Base-by-base conservation (phyloP, 2,797 vertebrate genomes). In the Coilia nasus region DNA sequence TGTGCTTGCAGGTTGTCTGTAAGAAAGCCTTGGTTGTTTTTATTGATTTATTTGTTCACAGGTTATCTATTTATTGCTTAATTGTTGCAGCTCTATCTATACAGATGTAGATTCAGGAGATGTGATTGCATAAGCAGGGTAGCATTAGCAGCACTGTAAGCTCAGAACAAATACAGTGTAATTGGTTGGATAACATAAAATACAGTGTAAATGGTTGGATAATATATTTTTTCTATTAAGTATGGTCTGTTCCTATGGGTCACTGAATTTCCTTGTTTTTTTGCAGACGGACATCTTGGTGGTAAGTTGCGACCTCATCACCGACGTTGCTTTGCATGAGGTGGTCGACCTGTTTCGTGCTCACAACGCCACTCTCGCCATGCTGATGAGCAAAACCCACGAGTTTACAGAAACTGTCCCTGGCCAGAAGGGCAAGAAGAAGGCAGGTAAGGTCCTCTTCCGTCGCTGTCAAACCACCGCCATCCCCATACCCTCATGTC, bases 341-440 rank as follows among this genome's bases (percentile, higher is more conserved):
- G 97, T 99, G 82, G 97, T 99, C 14, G 98, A 99, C 90, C 95
- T 99, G 81, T 99, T 99, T 89, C 96, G 98, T 83, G 96, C 97
- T 47, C 97, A 99, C 87, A 96, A 97, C 86, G 98, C 98, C 88
- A 97, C 97, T 3, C 93, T 99, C n/a, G 95, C 98, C 80, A 98
- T 99, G 97, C 90, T 99, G 85, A 99, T 99, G 98, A 97, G 96
- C 94, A 97, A 97, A 94, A 93, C 95, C 81, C 96, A 97, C 60
- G 97, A 98, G 84, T 96, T 97, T 88, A 94, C 95, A 75, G 97
- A 98, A 91, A 95, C 94, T 0, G 95, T 97, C 86, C 98, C 98
- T 0, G 98, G 98, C 84, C 98, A 99, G 93, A 99, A 98, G 91
- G 97, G 97, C 84, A 97, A 98, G 92, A 99, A 98, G 92, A 99